Base-by-base conservation (phyloP, 2,888 invertebrate genomes). In the Athrips mouffetella region DNA sequence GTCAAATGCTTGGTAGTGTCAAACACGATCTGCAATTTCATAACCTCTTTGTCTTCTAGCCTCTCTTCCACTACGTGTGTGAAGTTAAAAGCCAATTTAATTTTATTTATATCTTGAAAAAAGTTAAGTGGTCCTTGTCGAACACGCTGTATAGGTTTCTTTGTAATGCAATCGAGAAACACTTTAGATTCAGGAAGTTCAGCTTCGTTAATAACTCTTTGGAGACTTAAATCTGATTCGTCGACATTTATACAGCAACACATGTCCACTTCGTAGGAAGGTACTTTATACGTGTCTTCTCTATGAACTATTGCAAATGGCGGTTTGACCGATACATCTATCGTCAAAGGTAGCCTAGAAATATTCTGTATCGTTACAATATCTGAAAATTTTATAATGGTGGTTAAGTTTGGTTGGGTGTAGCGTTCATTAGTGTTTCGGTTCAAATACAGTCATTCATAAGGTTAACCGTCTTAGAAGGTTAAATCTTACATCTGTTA, bases 351-450 rank as follows among this genome's bases (percentile, higher is more conserved):
- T 20, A 91, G 60, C 52, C 77, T 84, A 0, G 91, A 90, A 31
- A 87, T 76, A 67, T 92, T 92, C 53, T 80, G 89, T 46, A 91
- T 81, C 0, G 77, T 72, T 0, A 92, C 49, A 25, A 89, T 80
- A 65, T 91, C 91, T 90, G 72, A 52, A 80, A 74, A n/a, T 37
- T 35, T 11, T n/a, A n/a, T n/a, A n/a, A n/a, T n/a, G n/a, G n/a
- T n/a, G n/a, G n/a, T n/a, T n/a, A n/a, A n/a, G n/a, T n/a, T n/a
- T n/a, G n/a, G n/a, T n/a, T n/a, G n/a, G n/a, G n/a, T n/a, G n/a
- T n/a, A n/a, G n/a, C n/a, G n/a, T n/a, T n/a, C n/a, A n/a, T n/a
- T n/a, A n/a, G n/a, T n/a, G n/a, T n/a, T n/a, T n/a, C n/a, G n/a
- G n/a, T 35, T 35, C 2, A 16, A 35, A 18, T 35, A 18, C n/a